Evolutionary conservation across 2,797 vertebrate species (phyloP), one percentile per base, ranked within the genome.

Genomic region (Oreochromis mossambicus): DNA sequence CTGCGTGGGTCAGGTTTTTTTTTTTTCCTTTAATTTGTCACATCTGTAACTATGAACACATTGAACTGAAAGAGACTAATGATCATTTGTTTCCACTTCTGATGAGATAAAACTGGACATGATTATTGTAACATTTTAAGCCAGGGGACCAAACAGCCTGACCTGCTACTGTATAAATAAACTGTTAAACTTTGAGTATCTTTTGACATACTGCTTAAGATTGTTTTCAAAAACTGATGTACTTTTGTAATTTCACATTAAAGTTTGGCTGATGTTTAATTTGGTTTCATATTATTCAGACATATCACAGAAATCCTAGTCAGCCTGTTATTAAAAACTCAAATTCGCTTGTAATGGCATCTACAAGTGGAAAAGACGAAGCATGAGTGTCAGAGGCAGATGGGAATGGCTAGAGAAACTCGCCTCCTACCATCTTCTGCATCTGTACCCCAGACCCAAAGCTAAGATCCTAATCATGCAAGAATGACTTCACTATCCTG

Each of bases 131-230:
- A 46, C 5, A 2, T 86, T 91, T 91, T 86, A 70, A 86, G 90
- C 50, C 86, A 70, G 41, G 79, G 89, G 92, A 94, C 91, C 89
- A 93, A 94, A 92, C 88, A 80, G 91, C 78, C 41, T 86, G 78
- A 34, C 87, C 86, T 77, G 52, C 86, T 89, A 91, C 85, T 84
- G 87, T 93, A 93, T 63, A 92, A 96, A 93, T 80, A 94, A 96
- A 96, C 88, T 92, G 87, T 91, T 90, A 79, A 83, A 56, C 4
- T 5, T 34, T 26, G 56, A 46, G 75, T 61, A 5, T 12, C 4
- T 52, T 26, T 24, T 55, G 9, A 46, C 17, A 19, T 34, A n/a
- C 32, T 32, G 36, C 24, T 56, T 21, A 32, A 75, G 46, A 75
- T 14, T 9, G 46, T 61, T 48, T 61, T 32, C 32, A 51, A 17